phyloP scores from a whole-genome alignment of 2,113 vertebrate genomes.

The Eurypyga helias region DNA sequence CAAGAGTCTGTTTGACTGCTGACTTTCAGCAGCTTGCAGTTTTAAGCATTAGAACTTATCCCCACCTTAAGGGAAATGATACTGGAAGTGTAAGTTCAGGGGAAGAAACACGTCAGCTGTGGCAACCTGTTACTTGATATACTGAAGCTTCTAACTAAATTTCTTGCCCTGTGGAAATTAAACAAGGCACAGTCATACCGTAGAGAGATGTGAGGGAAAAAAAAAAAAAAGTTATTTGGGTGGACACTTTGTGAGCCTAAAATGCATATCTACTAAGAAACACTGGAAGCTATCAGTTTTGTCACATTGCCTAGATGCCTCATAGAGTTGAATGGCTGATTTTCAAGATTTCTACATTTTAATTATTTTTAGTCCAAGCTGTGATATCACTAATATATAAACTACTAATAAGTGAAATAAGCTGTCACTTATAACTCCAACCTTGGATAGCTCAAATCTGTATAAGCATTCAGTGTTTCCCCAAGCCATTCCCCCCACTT shows the following conservation, averaged over 20 bases:
- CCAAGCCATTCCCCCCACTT: background rate
- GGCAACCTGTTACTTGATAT: background rate
- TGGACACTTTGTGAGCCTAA: background rate
- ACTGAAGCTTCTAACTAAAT: background rate
- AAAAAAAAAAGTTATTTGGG: background rate
- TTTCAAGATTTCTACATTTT: background rate
- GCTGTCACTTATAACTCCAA: background rate
- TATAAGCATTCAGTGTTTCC: background rate
- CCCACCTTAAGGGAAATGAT: background rate
- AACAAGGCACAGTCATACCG: background rate
- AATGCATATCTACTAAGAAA: background rate
- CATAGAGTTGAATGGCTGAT: background rate
- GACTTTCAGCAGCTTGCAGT: background rate
- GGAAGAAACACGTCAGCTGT: accelerated
- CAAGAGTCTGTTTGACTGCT: background rate
- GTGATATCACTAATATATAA: background rate
- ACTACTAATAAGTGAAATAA: background rate
- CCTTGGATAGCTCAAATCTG: background rate
- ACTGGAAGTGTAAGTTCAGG: background rate
- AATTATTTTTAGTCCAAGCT: background rate
- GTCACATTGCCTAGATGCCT: background rate
- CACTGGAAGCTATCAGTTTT: background rate
- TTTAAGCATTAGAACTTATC: background rate
- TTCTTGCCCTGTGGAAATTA: background rate
- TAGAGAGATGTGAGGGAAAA: background rate